A percentile compares a stretch with the other conserved stretches of the same genome.
phyloP scores from a whole-genome alignment of 1,140 invertebrate species.

The Charaxes varanes region DNA sequence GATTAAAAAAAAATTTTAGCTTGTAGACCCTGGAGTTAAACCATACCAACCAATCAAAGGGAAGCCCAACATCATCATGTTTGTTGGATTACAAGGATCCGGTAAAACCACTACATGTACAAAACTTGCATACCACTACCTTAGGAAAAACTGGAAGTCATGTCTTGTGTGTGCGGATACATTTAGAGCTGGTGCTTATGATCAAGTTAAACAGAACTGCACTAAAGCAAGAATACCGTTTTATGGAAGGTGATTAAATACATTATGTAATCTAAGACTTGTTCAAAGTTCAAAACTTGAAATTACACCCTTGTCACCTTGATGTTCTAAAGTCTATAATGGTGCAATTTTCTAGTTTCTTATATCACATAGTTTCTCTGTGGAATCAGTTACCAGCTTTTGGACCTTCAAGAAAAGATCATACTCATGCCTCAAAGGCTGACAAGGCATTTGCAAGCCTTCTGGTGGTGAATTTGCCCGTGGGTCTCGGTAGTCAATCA shows the following conservation, averaged over 20 bases:
- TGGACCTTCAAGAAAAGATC: no score
- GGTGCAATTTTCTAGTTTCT: no score
- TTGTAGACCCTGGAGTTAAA: slow-evolving; percentile 99
- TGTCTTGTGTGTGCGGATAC: slow-evolving; percentile 99
- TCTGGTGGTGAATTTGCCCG: no score
- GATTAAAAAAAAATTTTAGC: slow-evolving; percentile 70
- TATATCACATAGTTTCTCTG: no score
- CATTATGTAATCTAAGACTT: no score
- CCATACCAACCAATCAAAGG: slow-evolving; percentile 97
- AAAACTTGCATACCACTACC: slow-evolving; percentile 99
- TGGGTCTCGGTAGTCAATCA: no score
- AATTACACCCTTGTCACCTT: no score
- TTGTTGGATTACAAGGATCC: slow-evolving; percentile 98
- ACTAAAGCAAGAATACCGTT: slow-evolving; percentile 99
- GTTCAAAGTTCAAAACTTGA: no score
- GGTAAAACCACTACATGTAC: slow-evolving; percentile 99
- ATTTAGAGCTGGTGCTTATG: slow-evolving; percentile 99
- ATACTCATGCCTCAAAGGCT: no score
- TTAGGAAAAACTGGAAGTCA: slow-evolving; percentile 99
- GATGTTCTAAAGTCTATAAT: no score
- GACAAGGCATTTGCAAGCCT: no score
- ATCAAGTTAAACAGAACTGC: slow-evolving; percentile 99
- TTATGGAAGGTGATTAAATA: slow-evolving; percentile 90
- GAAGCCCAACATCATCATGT: slow-evolving; percentile 98
- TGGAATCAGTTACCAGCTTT: no score